Conservation (phyloP, 2,113 vertebrate genomes). For the Brienomyrus longianalis region DNA sequence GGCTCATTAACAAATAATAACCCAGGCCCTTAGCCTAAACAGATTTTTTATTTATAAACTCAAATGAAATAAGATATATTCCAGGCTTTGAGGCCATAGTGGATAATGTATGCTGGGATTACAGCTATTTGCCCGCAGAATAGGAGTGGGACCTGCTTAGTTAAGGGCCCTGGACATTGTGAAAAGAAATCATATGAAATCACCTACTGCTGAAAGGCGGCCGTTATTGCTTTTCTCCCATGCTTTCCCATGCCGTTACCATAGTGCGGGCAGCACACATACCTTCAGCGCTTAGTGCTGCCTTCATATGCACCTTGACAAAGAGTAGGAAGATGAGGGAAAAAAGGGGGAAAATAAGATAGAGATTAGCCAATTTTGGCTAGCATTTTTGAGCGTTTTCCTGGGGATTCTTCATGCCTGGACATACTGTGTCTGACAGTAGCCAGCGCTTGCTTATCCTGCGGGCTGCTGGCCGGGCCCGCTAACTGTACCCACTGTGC, state of each 20-base stretch:
- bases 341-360: not conserved
- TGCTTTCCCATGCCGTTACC: not conserved
- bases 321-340: not conserved
- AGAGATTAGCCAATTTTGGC: not conserved
- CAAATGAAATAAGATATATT: not conserved
- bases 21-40: slow-evolving; percentile 24
- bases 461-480: not conserved
- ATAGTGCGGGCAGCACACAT: not conserved
- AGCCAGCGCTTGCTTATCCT: not conserved
- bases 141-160: not conserved
- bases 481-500: not conserved
- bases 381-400: not conserved
- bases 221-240: not conserved
- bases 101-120: not conserved
- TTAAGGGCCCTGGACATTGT: not conserved
- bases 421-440: not conserved
- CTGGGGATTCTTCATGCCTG: not conserved
- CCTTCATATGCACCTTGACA: not conserved
- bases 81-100: not conserved
- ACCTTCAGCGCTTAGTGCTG: not conserved
- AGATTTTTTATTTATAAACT: slow-evolving; percentile 25
- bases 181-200: slow-evolving; percentile 1
- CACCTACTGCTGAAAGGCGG: not conserved
- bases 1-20: slow-evolving; percentile 42
- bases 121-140: not conserved